Conservation (phyloP, 2,797 vertebrate genomes). For the Coilia nasus region DNA sequence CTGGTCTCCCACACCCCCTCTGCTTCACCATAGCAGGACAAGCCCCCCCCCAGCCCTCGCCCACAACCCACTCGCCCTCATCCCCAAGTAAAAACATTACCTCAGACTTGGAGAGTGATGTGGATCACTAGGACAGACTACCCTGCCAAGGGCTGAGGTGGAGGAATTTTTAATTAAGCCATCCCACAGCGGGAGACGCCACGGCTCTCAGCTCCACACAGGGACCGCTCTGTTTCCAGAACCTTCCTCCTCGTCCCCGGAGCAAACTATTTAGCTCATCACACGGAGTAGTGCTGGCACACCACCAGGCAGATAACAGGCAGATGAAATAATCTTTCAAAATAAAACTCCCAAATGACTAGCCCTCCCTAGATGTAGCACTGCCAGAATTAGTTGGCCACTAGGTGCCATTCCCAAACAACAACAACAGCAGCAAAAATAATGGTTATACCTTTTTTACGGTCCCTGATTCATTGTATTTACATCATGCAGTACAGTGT, state of each 20-base stretch:
- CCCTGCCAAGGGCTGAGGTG: conserved; percentile 30
- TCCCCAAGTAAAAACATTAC: conserved; percentile 18
- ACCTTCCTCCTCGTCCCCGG: background rate
- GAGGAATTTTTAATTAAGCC: conserved; percentile 55
- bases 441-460: too few relatives aligned
- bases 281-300: background rate
- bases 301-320: background rate
- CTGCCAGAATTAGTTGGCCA: too few relatives aligned
- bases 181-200: conserved; percentile 25
- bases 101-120: conserved; percentile 33
- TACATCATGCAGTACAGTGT: too few relatives aligned
- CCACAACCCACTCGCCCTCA: background rate
- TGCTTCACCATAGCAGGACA: background rate
- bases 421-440: too few relatives aligned
- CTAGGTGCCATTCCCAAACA: background rate
- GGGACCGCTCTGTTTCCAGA: background rate
- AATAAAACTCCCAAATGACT: too few relatives aligned
- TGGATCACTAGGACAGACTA: conserved; percentile 18
- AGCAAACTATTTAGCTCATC: background rate
- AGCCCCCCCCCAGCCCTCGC: background rate
- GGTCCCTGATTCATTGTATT: too few relatives aligned
- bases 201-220: background rate
- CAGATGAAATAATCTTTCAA: too few relatives aligned
- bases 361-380: too few relatives aligned
- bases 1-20: background rate